Percentiles rank a stretch among this genome's conserved stretches.
Evolutionary conservation across 2,113 vertebrate genomes (phyloP).

Genomic region (Zosterops borbonicus): DNA sequence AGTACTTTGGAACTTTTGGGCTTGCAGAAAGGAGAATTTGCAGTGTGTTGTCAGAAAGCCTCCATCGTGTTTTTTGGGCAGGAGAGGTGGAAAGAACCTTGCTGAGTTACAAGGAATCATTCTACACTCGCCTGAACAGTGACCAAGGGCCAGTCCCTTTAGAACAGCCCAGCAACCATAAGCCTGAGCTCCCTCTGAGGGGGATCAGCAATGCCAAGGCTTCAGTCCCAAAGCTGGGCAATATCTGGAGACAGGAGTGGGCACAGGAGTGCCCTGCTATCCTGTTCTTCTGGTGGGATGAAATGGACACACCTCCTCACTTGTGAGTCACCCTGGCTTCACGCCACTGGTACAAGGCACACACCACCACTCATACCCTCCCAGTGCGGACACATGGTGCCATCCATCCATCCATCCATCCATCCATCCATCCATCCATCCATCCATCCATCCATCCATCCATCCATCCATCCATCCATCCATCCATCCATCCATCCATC

Average conservation of each 20-base stretch:
- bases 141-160: accelerated
- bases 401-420: not conserved
- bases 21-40: not conserved
- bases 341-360: accelerated
- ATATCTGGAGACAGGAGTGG: accelerated
- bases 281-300: not conserved
- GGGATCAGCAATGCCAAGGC: not conserved
- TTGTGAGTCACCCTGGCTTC: not conserved
- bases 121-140: too few relatives aligned
- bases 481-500: not conserved
- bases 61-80: not conserved
- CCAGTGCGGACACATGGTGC: accelerated
- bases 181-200: not conserved
- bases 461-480: not conserved
- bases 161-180: not conserved
- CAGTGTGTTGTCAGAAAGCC: not conserved
- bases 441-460: not conserved
- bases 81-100: not conserved
- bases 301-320: not conserved
- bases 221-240: accelerated
- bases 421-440: not conserved
- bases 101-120: not conserved
- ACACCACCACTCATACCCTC: accelerated
- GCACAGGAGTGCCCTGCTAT: accelerated
- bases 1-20: not conserved